Evolutionary conservation across 1,140 invertebrate species (phyloP).

Genomic region (Chionoecetes opilio): DNA sequence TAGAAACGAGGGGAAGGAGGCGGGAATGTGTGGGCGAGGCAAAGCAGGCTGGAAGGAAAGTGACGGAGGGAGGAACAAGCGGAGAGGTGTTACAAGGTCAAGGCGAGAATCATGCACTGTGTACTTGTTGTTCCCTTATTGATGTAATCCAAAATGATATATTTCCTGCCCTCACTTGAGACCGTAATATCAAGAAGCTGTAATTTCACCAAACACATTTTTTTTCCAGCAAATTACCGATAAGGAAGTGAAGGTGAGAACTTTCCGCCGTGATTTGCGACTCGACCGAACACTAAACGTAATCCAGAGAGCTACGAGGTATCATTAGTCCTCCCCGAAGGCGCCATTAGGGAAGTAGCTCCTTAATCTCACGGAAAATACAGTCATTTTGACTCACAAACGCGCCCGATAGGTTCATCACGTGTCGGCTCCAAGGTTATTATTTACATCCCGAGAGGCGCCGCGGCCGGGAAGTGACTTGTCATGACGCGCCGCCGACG

Average conservation of each 20-base stretch:
- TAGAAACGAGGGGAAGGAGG: too few species aligned
- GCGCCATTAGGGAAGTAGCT: background rate
- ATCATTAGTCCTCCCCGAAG: slow-evolving; percentile 4
- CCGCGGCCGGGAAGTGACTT: background rate
- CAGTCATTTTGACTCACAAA: background rate
- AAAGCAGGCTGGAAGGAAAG: too few species aligned
- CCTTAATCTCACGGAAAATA: slow-evolving; percentile 29
- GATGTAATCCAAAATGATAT: too few species aligned
- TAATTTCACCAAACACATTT: too few species aligned
- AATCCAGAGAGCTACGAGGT: background rate
- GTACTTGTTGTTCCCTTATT: too few species aligned
- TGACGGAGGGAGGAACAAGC: background rate
- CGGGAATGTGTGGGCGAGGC: too few species aligned
- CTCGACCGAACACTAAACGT: background rate
- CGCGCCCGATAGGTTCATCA: slow-evolving; percentile 16
- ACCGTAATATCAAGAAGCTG: too few species aligned
- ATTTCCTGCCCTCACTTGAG: too few species aligned
- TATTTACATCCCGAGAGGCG: background rate
- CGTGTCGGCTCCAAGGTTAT: background rate
- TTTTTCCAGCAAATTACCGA: background rate
- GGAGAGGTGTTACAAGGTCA: background rate
- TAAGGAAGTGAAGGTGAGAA: background rate
- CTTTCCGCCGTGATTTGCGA: background rate
- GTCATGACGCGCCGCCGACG: too few species aligned
- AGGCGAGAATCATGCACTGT: background rate